Base-by-base conservation (phyloP, 2,113 vertebrate genomes). In the Athene noctua region DNA sequence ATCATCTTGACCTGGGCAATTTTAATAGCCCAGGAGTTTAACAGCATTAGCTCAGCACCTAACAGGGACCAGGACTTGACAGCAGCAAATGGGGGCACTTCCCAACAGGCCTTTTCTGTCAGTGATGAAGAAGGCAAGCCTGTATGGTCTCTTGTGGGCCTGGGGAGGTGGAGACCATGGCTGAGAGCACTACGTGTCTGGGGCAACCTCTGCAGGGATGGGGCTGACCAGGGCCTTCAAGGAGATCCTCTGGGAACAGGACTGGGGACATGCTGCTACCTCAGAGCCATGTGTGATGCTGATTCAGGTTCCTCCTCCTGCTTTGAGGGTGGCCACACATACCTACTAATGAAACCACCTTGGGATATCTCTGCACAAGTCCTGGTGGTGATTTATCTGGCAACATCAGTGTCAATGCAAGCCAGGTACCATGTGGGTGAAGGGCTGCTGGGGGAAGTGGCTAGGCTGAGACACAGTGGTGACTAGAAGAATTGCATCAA, bases 1-100 rank as follows among this genome's bases (percentile, higher is more conserved):
- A 26, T 88, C 91, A 88, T 85, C 72, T 92, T 96, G 94, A 92
- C 87, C 90, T 36, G 61, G 36, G 81, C 66, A 77, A 93, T 54
- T 93, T 96, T 95, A 93, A 94, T 44, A 90, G 74, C 78, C 42
- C 54, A 52, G 34, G 52, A 82, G 78, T 75, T 88, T 57, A 88
- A 57, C 27, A 85, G 61, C 70, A 72, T 80, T 57, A 95, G 62
- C 44, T 94, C 87, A 96, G 62, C 27, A 46, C 55, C 73, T 61
- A 47, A 57, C 61, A 68, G 49, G 49, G 73, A 38, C 73, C 52
- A 61, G 73, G 66, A 51, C 47, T 57, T 44, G 32, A 75, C 0
- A 3, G 52, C 61, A 85, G 72, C 61, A 87, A 49, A 52, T 0
- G 4, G 11, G 23, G 9, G 32, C 91, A 46, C 30, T 72, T 81